Percentiles rank a stretch among this genome's conserved stretches.
Conservation (phyloP, 2,888 invertebrate species). For the Cepaea hortensis region DNA sequence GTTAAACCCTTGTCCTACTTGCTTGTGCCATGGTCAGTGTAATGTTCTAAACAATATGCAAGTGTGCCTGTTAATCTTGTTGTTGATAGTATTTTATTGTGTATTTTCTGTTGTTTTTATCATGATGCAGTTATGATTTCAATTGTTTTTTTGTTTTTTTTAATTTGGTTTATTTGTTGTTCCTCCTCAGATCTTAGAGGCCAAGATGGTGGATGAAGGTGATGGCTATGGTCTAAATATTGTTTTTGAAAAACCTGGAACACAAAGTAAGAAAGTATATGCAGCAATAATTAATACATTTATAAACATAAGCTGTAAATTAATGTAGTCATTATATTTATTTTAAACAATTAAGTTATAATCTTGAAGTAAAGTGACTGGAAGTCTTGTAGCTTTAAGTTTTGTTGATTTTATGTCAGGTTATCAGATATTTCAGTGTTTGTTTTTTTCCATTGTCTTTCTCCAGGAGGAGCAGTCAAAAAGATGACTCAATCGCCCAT, state of each 20-base stretch:
- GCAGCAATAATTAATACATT: neutral
- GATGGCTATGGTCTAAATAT: constrained; percentile 72
- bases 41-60: too few relatives aligned
- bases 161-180: neutral
- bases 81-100: too few relatives aligned
- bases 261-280: constrained; percentile 60
- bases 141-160: neutral
- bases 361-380: neutral
- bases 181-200: constrained; percentile 68
- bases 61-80: too few relatives aligned
- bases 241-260: constrained; percentile 71
- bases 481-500: constrained; percentile 52
- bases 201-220: constrained; percentile 73
- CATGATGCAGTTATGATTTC: neutral
- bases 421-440: neutral
- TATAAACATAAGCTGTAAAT: neutral
- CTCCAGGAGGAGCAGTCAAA: constrained; percentile 53
- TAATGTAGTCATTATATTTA: neutral
- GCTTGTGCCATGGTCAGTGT: too few relatives aligned
- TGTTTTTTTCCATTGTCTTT: constrained; percentile 14
- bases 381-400: neutral
- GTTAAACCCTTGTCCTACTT: too few relatives aligned
- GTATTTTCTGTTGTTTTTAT: too few relatives aligned
- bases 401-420: neutral
- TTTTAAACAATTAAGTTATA: neutral